phyloP scores from a whole-genome alignment of 2,888 invertebrate genomes.

The Globia sparganii region DNA sequence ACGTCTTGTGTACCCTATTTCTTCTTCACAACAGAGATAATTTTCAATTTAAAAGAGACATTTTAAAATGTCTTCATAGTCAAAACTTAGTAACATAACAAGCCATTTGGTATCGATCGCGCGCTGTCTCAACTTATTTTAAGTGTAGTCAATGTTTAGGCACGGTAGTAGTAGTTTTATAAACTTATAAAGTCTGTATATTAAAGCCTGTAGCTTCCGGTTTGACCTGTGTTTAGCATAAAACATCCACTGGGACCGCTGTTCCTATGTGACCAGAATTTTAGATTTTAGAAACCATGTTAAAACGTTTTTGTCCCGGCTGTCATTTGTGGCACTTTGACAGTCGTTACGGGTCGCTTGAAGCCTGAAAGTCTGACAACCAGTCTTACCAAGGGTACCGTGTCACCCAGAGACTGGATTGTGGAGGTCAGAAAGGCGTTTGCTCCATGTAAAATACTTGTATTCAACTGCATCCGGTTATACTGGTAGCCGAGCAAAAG shows the following conservation, averaged over 20 bases:
- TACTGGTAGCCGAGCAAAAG: not conserved
- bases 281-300: too few species aligned
- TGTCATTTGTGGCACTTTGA: too few species aligned
- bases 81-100: not conserved
- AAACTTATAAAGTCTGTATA: not conserved
- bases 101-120: slow-evolving; percentile 31
- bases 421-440: too few species aligned
- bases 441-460: not conserved
- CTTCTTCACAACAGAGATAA: too few species aligned
- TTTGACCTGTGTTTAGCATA: not conserved
- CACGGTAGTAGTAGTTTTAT: not conserved
- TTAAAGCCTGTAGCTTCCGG: slow-evolving; percentile 1
- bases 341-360: too few species aligned
- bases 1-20: too few species aligned
- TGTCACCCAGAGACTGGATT: too few species aligned
- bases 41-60: not conserved
- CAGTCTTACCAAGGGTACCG: too few species aligned
- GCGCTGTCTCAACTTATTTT: slow-evolving; percentile 17
- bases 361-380: too few species aligned
- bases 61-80: not conserved
- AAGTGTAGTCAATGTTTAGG: slow-evolving; percentile 11
- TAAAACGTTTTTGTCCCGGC: too few species aligned
- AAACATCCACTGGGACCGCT: too few species aligned
- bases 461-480: not conserved
- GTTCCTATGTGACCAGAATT: too few species aligned